These are phyloP conservation scores for Scaptodrosophila lebanonensis DNA, from an alignment of 1,140 invertebrate genomes.

Conservation along the genomic window DNA sequence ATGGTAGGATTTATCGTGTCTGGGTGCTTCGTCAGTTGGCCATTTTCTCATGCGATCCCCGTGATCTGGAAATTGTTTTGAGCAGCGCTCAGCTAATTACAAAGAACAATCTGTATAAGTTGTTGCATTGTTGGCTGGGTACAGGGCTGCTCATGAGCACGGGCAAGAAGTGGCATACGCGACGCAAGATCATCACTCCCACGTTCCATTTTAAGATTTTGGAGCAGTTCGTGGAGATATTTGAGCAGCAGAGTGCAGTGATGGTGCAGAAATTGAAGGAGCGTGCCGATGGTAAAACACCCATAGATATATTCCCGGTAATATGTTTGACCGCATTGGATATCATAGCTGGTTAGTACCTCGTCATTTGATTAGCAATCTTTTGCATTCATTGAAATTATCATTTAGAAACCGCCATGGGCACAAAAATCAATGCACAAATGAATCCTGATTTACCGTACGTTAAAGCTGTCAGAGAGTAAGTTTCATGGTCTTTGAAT, in stretches of 20 bases:
- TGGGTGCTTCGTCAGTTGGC: slow-evolving; percentile 79
- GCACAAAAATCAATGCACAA: slow-evolving; percentile 85
- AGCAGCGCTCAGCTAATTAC: slow-evolving; percentile 55
- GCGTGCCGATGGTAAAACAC: slow-evolving; percentile 58
- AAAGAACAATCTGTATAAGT: slow-evolving; percentile 70
- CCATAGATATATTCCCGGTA: slow-evolving; percentile 47
- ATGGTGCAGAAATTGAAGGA: slow-evolving; percentile 80
- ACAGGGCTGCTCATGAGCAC: slow-evolving; percentile 76
- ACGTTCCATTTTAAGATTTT: slow-evolving; percentile 91
- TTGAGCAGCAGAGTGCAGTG: slow-evolving; percentile 82
- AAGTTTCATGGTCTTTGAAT: slow-evolving; percentile 42
- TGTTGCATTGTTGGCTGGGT: slow-evolving; percentile 77
- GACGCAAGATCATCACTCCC: slow-evolving; percentile 82
- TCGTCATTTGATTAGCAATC: background rate
- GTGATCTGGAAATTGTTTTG: slow-evolving; percentile 49
- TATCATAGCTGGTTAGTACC: slow-evolving; percentile 49
- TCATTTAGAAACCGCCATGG: slow-evolving; percentile 88
- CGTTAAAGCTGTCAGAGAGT: slow-evolving; percentile 83
- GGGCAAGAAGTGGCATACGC: slow-evolving; percentile 55
- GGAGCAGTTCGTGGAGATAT: slow-evolving; percentile 84
- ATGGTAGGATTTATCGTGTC: slow-evolving; percentile 80
- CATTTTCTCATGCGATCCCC: slow-evolving; percentile 74
- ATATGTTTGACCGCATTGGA: slow-evolving; percentile 53
- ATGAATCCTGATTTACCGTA: slow-evolving; percentile 83
- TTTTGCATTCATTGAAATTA: background rate